Conservation (phyloP, 2,797 vertebrate species). For the Amazona finschi region DNA sequence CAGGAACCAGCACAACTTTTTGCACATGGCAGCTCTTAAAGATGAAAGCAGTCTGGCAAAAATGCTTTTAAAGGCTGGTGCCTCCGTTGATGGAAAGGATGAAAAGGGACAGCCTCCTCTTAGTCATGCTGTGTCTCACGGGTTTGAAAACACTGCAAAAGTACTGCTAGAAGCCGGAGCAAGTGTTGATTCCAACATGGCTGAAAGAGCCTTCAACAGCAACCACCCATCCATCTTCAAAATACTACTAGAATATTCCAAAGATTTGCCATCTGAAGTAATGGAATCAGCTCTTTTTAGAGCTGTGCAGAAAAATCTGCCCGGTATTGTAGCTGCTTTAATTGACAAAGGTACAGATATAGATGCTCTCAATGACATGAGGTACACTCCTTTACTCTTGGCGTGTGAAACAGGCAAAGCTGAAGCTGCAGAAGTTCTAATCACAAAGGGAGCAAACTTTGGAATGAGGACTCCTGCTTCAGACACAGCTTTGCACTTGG, state of each 20-base stretch:
- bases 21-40: slow-evolving; percentile 74
- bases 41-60: slow-evolving; percentile 72
- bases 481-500: slow-evolving; percentile 75
- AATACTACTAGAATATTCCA: slow-evolving; percentile 70
- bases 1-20: slow-evolving; percentile 69
- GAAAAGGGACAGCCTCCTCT: slow-evolving; percentile 65
- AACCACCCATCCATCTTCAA: slow-evolving; percentile 68
- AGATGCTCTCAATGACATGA: slow-evolving; percentile 66
- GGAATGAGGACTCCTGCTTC: slow-evolving; percentile 66
- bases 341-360: slow-evolving; percentile 74
- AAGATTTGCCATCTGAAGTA: slow-evolving; percentile 60
- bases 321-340: slow-evolving; percentile 62
- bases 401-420: slow-evolving; percentile 74
- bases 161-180: slow-evolving; percentile 75
- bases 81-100: slow-evolving; percentile 52
- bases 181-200: slow-evolving; percentile 51
- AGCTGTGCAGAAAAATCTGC: slow-evolving; percentile 78
- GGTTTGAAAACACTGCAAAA: slow-evolving; percentile 58
- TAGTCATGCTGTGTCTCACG: slow-evolving; percentile 61
- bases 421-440: slow-evolving; percentile 74
- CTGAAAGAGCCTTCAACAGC: slow-evolving; percentile 71
- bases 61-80: slow-evolving; percentile 63
- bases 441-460: slow-evolving; percentile 72
- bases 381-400: slow-evolving; percentile 80
- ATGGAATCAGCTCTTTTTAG: slow-evolving; percentile 75